A percentile compares a stretch with the other conserved stretches of the same genome.
These are phyloP conservation scores for Calameuta idolon DNA, from an alignment of 2,888 invertebrate species.

Conservation along the genomic window DNA sequence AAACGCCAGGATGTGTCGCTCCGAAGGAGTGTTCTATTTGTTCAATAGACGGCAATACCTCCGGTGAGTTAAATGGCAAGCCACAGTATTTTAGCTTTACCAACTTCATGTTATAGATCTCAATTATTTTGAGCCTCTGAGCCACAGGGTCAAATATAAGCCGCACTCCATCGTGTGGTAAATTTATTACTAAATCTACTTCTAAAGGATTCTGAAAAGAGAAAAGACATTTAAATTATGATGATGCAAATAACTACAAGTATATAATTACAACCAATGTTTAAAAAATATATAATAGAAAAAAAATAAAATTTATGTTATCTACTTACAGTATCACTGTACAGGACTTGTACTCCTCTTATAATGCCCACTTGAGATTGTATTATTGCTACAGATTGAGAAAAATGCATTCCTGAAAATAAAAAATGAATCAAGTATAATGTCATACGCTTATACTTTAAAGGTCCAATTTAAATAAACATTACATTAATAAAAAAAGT, in stretches of 20 bases:
- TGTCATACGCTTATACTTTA: not conserved
- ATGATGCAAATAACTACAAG: conserved; percentile 4
- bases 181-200: conserved; percentile 95
- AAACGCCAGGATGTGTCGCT: conserved; percentile 98
- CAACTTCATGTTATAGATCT: conserved; percentile 96
- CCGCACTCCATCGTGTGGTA: conserved; percentile 96
- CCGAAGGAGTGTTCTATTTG: conserved; percentile 99
- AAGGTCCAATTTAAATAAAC: not conserved
- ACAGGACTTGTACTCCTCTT: conserved; percentile 95
- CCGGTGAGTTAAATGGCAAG: conserved; percentile 90
- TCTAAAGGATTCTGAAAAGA: conserved; percentile 89
- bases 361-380: conserved; percentile 96
- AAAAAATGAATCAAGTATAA: conserved; percentile 15
- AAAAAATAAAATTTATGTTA: conserved; percentile 6
- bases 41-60: conserved; percentile 95
- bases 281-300: not conserved
- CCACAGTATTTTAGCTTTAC: conserved; percentile 97
- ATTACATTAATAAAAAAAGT: not conserved
- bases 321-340: conserved; percentile 88
- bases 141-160: conserved; percentile 96
- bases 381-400: conserved; percentile 95
- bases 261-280: not conserved
- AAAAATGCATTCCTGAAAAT: conserved; percentile 95
- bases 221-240: conserved; percentile 21
- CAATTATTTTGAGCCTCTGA: conserved; percentile 96